A percentile compares a stretch with the other conserved stretches of the same genome.
Evolutionary conservation across 2,888 invertebrate species (phyloP).

Genomic region (Marasmarcha lunaedactyla): DNA sequence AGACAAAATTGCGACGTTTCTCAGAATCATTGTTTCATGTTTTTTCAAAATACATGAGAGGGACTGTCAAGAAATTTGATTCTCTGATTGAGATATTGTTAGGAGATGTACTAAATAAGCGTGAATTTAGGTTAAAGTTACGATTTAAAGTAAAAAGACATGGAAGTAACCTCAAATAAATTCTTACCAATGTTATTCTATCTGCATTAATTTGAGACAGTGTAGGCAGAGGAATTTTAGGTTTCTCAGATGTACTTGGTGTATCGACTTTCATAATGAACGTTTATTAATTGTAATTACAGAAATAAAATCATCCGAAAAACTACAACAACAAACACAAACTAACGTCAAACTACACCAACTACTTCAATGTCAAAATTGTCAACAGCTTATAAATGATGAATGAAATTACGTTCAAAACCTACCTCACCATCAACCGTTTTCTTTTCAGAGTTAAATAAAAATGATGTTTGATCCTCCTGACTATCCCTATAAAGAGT

Average conservation of each 20-base stretch:
- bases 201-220: conserved; percentile 93
- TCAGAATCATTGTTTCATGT: too few relatives aligned
- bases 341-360: conserved; percentile 8
- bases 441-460: background rate
- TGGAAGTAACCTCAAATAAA: conserved; percentile 22
- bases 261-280: conserved; percentile 44
- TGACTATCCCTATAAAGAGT: conserved; percentile 54
- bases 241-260: conserved; percentile 38
- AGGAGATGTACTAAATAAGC: too few relatives aligned
- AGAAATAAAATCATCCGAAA: conserved; percentile 13
- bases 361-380: conserved; percentile 14
- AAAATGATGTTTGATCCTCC: conserved; percentile 60
- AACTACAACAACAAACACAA: conserved; percentile 14
- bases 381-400: background rate
- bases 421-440: background rate
- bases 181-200: conserved; percentile 84
- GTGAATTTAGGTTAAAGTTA: conserved; percentile 15
- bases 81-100: too few relatives aligned
- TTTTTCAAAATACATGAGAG: too few relatives aligned
- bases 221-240: conserved; percentile 77
- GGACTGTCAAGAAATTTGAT: too few relatives aligned
- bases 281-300: conserved; percentile 5
- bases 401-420: conserved; percentile 3
- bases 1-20: too few relatives aligned
- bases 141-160: too few relatives aligned